Evolutionary conservation across 2,113 vertebrate genomes (phyloP).

Genomic region (Paedocypris sp.): DNA sequence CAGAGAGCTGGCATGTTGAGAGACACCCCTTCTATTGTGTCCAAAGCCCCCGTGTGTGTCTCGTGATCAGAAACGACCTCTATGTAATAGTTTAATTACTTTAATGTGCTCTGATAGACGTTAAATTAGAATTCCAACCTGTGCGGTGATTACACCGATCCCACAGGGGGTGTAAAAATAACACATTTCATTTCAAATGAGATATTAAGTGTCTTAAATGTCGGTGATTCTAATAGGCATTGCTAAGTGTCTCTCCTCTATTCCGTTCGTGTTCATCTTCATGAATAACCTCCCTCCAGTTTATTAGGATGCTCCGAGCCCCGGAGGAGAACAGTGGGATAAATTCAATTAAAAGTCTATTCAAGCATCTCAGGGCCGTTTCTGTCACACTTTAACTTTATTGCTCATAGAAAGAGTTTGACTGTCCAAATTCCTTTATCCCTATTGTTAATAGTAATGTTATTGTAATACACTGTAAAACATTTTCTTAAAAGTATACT

Average conservation of each 20-base stretch:
- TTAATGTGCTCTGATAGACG: constrained; percentile 57
- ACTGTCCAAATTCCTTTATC: not conserved
- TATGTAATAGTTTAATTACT: constrained; percentile 70
- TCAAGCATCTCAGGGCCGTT: constrained; percentile 43
- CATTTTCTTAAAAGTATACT: no score
- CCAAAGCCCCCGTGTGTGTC: constrained; percentile 45
- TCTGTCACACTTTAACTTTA: not conserved
- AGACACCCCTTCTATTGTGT: constrained; percentile 52
- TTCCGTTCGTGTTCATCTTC: constrained; percentile 43
- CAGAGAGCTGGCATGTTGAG: constrained; percentile 49
- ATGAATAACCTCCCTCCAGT: constrained; percentile 49
- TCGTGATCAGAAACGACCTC: constrained; percentile 45
- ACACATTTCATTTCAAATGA: constrained; percentile 56
- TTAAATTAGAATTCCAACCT: constrained; percentile 57
- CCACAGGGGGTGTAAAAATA: constrained; percentile 46
- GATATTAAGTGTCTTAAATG: constrained; percentile 54
- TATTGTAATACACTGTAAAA: no score
- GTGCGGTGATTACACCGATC: constrained; percentile 43
- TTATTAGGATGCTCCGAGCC: constrained; percentile 40
- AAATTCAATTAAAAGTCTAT: constrained; percentile 57
- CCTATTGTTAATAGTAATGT: no score
- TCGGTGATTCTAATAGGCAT: constrained; percentile 52
- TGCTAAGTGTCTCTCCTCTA: constrained; percentile 43
- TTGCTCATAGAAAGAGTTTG: not conserved
- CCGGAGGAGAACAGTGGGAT: constrained; percentile 47